phyloP scores from a whole-genome alignment of 1,140 invertebrate species.

The Teleopsis dalmanni region DNA sequence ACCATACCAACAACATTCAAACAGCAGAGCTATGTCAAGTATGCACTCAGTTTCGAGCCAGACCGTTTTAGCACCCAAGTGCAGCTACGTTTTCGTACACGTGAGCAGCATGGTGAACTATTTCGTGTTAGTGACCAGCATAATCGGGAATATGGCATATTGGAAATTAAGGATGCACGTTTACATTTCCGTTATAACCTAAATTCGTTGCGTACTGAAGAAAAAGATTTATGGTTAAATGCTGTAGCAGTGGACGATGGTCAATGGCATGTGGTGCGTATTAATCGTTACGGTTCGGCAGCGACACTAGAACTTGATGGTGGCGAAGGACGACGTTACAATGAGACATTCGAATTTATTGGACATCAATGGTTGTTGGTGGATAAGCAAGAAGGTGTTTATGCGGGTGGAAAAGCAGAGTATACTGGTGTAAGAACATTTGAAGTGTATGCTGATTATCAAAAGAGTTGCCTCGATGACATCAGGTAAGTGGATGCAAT shows the following conservation, averaged over 20 bases:
- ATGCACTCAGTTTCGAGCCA: conserved; percentile 88
- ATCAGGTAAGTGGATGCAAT: conserved; percentile 51
- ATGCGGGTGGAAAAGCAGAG: conserved; percentile 90
- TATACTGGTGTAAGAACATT: conserved; percentile 87
- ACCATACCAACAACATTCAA: conserved; percentile 86
- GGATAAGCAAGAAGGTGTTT: conserved; percentile 90
- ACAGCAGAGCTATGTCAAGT: conserved; percentile 89
- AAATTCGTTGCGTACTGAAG: conserved; percentile 81
- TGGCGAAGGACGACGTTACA: conserved; percentile 89
- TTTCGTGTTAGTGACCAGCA: conserved; percentile 90
- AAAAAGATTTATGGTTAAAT: conserved; percentile 83
- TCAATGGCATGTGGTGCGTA: conserved; percentile 91
- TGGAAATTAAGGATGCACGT: conserved; percentile 87
- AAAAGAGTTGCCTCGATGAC: conserved; percentile 63
- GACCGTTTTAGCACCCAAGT: conserved; percentile 87
- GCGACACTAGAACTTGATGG: conserved; percentile 91
- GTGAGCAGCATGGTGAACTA: conserved; percentile 85
- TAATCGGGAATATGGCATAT: conserved; percentile 87
- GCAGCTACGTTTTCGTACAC: conserved; percentile 84
- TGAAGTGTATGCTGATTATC: conserved; percentile 91
- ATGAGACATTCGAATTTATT: conserved; percentile 84
- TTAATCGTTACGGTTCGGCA: conserved; percentile 83
- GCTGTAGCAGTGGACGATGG: conserved; percentile 89
- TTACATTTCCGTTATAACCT: conserved; percentile 88
- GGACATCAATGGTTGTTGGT: conserved; percentile 88